Evolutionary conservation across 2,888 invertebrate species (phyloP).

Genomic region (Chrysolina oricalcia): DNA sequence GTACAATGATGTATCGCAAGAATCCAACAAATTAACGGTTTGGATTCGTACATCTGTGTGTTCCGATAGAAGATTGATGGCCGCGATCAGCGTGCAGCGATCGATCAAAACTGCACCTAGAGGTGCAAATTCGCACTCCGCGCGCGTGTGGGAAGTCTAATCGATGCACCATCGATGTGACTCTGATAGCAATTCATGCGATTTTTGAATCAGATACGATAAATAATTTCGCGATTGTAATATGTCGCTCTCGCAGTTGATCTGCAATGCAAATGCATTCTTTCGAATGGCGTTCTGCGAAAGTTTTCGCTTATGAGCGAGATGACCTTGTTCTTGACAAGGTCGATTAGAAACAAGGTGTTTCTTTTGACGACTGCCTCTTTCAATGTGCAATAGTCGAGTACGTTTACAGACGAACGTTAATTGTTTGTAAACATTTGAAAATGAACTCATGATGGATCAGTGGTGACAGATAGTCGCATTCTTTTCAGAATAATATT

Average conservation of each 20-base stretch:
- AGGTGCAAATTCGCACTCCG: constrained; percentile 14
- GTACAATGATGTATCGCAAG: background rate
- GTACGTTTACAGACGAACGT: too few species aligned
- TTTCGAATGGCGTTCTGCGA: background rate
- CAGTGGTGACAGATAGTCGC: too few species aligned
- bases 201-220: constrained; percentile 5
- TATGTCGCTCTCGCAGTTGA: background rate
- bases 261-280: constrained; percentile 25
- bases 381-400: background rate
- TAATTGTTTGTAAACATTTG: too few species aligned
- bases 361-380: background rate
- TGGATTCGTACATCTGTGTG: constrained; percentile 13
- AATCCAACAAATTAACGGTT: constrained; percentile 5
- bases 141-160: constrained; percentile 16
- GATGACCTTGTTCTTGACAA: constrained; percentile 1
- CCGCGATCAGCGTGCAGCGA: background rate
- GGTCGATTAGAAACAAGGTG: background rate
- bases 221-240: constrained; percentile 20
- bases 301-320: background rate
- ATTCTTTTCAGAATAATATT: too few species aligned
- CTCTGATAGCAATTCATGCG: constrained; percentile 19
- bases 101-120: constrained; percentile 33
- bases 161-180: constrained; percentile 8
- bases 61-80: constrained; percentile 14
- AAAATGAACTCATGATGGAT: too few species aligned